Percentiles rank a stretch among this genome's conserved stretches.
Evolutionary conservation across 2,113 vertebrate genomes (phyloP).

Genomic region (Takifugu bimaculatus): DNA sequence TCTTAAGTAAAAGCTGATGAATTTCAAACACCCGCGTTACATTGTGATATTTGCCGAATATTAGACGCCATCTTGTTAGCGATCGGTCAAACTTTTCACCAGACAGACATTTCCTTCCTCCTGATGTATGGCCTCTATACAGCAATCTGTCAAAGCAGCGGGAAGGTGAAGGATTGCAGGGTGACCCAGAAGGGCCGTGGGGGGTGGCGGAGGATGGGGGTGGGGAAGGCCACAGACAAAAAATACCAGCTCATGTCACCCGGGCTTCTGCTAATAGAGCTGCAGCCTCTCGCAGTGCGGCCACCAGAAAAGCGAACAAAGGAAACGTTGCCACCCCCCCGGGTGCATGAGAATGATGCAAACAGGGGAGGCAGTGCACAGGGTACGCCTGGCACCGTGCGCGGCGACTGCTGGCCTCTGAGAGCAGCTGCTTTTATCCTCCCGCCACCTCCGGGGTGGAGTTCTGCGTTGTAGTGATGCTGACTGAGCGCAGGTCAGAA

Average conservation of each 20-base stretch:
- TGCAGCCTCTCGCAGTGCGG: conserved; percentile 37
- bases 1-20: too few species aligned
- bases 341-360: conserved; percentile 36
- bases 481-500: too few species aligned
- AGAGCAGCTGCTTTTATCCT: conserved; percentile 38
- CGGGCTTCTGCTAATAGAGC: conserved; percentile 51
- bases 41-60: too few species aligned
- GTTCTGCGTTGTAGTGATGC: too few species aligned
- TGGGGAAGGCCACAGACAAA: conserved; percentile 33
- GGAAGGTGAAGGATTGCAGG: conserved; percentile 74
- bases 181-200: conserved; percentile 53
- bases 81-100: conserved; percentile 46
- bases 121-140: conserved; percentile 79
- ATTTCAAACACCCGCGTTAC: too few species aligned
- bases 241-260: conserved; percentile 65
- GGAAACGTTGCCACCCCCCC: conserved; percentile 43
- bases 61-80: conserved; percentile 5
- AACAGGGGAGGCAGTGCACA: conserved; percentile 24
- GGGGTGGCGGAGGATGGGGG: conserved; percentile 17
- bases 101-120: conserved; percentile 48
- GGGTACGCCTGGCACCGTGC: conserved; percentile 22
- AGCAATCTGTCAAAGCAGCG: conserved; percentile 71
- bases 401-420: conserved; percentile 40
- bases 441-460: conserved; percentile 22
- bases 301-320: conserved; percentile 41